These are phyloP conservation scores for Drosophila ficusphila DNA, from an alignment of 1,140 invertebrate species.

Conservation along the genomic window DNA sequence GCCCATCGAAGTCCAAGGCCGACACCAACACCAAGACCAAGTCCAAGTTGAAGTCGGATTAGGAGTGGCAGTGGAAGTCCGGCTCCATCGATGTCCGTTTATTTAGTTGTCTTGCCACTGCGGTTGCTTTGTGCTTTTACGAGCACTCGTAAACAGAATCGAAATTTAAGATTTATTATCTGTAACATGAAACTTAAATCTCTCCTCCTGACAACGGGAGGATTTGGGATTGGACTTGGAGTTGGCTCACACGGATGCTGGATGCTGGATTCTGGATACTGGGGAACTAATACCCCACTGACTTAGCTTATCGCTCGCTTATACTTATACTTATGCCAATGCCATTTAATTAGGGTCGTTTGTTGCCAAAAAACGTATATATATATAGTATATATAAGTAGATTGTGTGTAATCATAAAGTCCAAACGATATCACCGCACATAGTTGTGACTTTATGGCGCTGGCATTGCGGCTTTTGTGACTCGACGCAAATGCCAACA, in stretches of 20 bases:
- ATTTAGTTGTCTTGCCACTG: constrained; percentile 31
- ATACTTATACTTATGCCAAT: constrained; percentile 51
- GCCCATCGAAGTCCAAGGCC: not conserved
- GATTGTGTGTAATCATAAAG: constrained; percentile 43
- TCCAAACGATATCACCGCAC: constrained; percentile 22
- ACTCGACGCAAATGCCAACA: constrained; percentile 58
- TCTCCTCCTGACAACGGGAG: too few relatives aligned
- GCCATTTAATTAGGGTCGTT: constrained; percentile 72
- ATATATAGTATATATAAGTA: not conserved
- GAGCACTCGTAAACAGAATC: constrained; percentile 70
- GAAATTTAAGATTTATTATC: constrained; percentile 81
- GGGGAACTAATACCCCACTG: constrained; percentile 4
- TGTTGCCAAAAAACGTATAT: constrained; percentile 23
- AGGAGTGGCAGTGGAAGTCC: too few relatives aligned
- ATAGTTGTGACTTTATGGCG: constrained; percentile 56
- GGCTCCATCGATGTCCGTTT: constrained; percentile 17
- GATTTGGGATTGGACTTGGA: too few relatives aligned
- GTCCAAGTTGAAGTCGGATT: constrained; percentile 4
- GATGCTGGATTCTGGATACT: not conserved
- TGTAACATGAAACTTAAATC: constrained; percentile 67
- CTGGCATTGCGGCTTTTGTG: constrained; percentile 52
- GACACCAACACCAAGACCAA: constrained; percentile 4
- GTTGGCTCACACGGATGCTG: too few relatives aligned
- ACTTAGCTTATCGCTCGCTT: constrained; percentile 64
- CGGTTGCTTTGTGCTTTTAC: constrained; percentile 64